Evolutionary conservation across 1,140 invertebrate genomes (phyloP).

Genomic region (Antheraea mylitta): DNA sequence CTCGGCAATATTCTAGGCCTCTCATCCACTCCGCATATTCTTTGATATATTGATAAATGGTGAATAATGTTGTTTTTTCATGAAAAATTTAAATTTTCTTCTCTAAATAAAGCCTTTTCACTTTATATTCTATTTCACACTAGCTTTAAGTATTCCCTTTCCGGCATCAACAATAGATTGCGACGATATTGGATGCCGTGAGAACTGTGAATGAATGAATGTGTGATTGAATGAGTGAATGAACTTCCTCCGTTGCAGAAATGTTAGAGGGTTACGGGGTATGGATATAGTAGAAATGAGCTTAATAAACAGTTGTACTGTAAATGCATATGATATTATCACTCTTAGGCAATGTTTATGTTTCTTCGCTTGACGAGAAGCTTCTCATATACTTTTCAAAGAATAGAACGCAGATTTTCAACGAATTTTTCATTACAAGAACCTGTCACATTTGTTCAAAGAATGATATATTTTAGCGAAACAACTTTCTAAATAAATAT

Average conservation of each 20-base stretch:
- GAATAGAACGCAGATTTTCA: too few species aligned
- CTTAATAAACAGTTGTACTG: not conserved
- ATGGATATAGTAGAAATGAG: not conserved
- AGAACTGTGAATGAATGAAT: not conserved
- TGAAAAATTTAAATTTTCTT: constrained; percentile 3
- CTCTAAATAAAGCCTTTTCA: constrained; percentile 10
- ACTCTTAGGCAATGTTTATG: too few species aligned
- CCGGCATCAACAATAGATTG: constrained; percentile 4
- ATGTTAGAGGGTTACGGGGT: not conserved
- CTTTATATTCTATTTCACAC: constrained; percentile 13
- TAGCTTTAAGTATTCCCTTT: not conserved
- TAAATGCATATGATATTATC: not conserved
- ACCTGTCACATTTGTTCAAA: too few species aligned
- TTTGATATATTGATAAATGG: constrained; percentile 31
- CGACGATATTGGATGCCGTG: constrained; percentile 13
- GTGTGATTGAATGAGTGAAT: not conserved
- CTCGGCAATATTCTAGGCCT: constrained; percentile 60
- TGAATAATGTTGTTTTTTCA: constrained; percentile 16
- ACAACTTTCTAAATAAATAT: too few species aligned
- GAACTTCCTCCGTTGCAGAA: constrained; percentile 8
- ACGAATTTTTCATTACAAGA: too few species aligned
- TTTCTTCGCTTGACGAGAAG: too few species aligned
- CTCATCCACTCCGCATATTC: constrained; percentile 29
- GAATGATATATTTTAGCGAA: too few species aligned
- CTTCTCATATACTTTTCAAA: too few species aligned